Base-by-base conservation (phyloP, 1,140 invertebrate genomes). In the Megalopta genalis region DNA sequence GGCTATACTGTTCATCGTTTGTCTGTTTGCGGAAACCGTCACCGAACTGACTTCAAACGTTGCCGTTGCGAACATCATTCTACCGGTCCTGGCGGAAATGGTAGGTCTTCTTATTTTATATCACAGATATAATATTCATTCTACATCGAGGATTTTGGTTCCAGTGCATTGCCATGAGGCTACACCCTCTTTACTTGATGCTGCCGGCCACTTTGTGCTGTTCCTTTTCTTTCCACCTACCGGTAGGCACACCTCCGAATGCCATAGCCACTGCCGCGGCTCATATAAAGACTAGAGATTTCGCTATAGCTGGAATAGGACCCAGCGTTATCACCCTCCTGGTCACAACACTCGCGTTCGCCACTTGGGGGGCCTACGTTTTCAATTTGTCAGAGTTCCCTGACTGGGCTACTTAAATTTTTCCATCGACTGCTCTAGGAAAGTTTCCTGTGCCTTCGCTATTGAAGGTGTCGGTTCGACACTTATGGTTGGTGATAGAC, bases 171-270 rank as follows among this genome's bases (percentile, higher is more conserved):
- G 91, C 90, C 5, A 92, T 95, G 60, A 85, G 92, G 78, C 85
- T 94, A 62, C 95, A 97, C 91, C 96, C 96, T 0, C 84, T 97
- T 18, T 95, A 94, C 83, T 89, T 96, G 79, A 96, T 96, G 94
- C 87, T 97, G 21, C 96, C 96, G 3, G 94, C 95, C 0, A 93
- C 95, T n/a, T 83, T 94, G 14, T 95, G 93, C 42, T 95, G 94
- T 80, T 96, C 95, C 0, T 96, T 92, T 60, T 90, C 93, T 16
- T 93, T 93, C 77, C 95, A 96, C 93, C 90, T 97, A 88, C 98
- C 98, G 3, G 97, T 98, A 1, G 95, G 95, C 25, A 97, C 96
- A 2, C 97, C 98, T 7, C 98, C 98, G n/a, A 99, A 99, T 92
- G 98, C 98, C 1, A 97, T 99, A 70, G 97, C 97, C 0, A 97